A percentile compares a stretch with the other conserved stretches of the same genome.
These are phyloP conservation scores for Protaetia brevitarsis DNA, from an alignment of 1,140 invertebrate genomes.

Conservation along the genomic window DNA sequence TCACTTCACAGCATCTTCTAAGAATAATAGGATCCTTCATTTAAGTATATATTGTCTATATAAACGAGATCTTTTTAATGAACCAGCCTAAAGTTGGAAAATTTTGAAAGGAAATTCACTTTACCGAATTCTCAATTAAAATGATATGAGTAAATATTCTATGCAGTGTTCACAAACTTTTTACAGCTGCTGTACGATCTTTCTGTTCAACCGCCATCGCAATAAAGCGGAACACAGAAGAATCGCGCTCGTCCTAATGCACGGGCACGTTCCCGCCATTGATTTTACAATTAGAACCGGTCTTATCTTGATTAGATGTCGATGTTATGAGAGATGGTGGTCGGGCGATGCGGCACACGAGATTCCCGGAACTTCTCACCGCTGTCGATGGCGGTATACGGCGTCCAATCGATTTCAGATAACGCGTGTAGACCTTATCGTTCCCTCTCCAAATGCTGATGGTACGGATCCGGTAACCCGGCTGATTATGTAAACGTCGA, in stretches of 20 bases:
- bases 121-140: too few relatives aligned
- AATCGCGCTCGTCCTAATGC: background rate
- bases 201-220: too few relatives aligned
- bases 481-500: constrained; percentile 11
- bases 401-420: background rate
- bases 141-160: too few relatives aligned
- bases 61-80: too few relatives aligned
- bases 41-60: too few relatives aligned
- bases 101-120: too few relatives aligned
- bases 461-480: background rate
- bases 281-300: constrained; percentile 7
- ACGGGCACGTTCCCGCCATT: background rate
- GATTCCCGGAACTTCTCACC: background rate
- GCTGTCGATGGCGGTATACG: background rate
- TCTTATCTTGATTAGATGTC: constrained; percentile 8
- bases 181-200: too few relatives aligned
- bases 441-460: background rate
- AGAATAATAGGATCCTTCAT: too few relatives aligned
- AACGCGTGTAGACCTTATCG: background rate
- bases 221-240: background rate
- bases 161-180: too few relatives aligned
- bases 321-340: constrained; percentile 5
- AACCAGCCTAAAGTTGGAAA: too few relatives aligned
- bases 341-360: background rate
- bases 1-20: too few relatives aligned